phyloP scores from a whole-genome alignment of 2,113 vertebrate species.

The Python bivittatus region DNA sequence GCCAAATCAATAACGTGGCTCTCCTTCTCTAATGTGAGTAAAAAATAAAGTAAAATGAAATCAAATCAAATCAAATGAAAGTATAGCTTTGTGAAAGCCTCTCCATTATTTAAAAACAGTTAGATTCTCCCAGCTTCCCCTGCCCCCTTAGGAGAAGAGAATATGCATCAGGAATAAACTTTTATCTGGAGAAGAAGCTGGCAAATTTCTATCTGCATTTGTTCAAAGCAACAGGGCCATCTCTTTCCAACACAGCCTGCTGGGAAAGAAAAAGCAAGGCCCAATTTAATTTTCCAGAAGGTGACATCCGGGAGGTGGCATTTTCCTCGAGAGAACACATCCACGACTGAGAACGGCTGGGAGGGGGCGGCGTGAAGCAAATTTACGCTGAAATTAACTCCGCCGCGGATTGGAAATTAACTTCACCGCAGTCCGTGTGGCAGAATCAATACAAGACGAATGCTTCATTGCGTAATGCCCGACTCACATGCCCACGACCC shows the following conservation, averaged over 20 bases:
- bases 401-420: neutral
- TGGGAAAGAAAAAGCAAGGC: neutral
- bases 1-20: too few relatives aligned
- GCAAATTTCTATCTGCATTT: conserved; percentile 42
- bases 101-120: neutral
- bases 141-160: neutral
- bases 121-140: too few relatives aligned
- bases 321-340: conserved; percentile 16
- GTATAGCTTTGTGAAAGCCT: neutral
- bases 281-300: conserved; percentile 34
- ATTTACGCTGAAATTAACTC: neutral
- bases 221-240: conserved; percentile 38
- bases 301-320: conserved; percentile 30
- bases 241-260: conserved; percentile 22
- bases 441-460: too few relatives aligned
- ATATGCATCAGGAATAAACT: neutral
- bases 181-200: conserved; percentile 24
- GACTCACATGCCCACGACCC: too few relatives aligned
- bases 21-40: neutral
- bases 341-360: conserved; percentile 20
- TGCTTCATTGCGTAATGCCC: neutral
- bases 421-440: neutral
- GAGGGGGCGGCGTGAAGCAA: neutral
- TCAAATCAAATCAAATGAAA: too few relatives aligned
- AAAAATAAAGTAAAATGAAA: neutral